Conservation (phyloP, 2,113 vertebrate species). For the Salminus brasiliensis region DNA sequence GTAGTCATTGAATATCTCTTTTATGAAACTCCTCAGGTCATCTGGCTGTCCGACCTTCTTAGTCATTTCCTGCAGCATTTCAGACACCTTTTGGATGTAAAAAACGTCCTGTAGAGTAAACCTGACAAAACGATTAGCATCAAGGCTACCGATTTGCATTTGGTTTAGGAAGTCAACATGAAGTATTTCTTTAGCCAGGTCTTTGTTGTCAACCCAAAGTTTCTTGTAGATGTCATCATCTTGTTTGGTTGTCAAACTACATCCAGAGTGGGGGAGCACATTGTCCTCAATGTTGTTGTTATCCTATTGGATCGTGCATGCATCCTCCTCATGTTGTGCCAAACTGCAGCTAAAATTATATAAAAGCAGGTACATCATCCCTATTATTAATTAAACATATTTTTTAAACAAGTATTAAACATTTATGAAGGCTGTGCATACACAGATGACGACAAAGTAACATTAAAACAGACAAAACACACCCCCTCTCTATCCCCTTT, state of each 20-base stretch:
- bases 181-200: conserved; percentile 27
- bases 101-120: conserved; percentile 50
- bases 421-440: no score
- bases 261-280: background rate
- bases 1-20: conserved; percentile 19
- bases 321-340: no score
- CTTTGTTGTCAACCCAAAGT: conserved; percentile 39
- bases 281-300: no score
- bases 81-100: conserved; percentile 34
- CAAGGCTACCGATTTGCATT: conserved; percentile 40
- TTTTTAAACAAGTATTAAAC: no score
- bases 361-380: no score
- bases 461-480: no score
- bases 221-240: conserved; percentile 39
- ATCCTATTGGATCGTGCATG: no score
- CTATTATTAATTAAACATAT: no score
- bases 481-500: no score
- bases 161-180: conserved; percentile 24
- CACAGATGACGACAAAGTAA: no score
- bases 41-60: background rate
- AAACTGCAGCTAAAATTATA: no score
- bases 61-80: conserved; percentile 39
- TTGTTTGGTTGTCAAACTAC: background rate
- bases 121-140: conserved; percentile 32
- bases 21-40: conserved; percentile 30